Evolutionary conservation across 2,888 invertebrate species (phyloP).

Genomic region (Lasioglossum vierecki): DNA sequence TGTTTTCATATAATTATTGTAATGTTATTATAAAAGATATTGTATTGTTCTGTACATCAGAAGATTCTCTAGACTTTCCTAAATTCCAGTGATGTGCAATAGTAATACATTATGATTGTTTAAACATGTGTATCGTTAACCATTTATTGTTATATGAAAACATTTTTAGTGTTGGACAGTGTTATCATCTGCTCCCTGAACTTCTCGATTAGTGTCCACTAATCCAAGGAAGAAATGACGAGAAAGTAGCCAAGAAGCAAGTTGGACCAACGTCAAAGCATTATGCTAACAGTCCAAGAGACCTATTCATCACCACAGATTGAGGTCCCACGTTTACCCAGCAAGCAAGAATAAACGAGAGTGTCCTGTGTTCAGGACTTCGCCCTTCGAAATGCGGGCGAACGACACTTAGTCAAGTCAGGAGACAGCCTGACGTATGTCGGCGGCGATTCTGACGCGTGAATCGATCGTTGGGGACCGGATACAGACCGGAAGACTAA

Average conservation of each 20-base stretch:
- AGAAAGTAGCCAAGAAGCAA: neutral
- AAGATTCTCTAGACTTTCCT: no score
- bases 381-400: neutral
- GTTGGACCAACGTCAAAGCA: neutral
- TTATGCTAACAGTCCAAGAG: neutral
- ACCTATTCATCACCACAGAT: neutral
- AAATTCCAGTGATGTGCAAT: no score
- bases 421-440: conserved; percentile 7
- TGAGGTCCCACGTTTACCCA: neutral
- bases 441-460: conserved; percentile 20
- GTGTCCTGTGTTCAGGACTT: neutral
- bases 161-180: no score
- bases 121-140: no score
- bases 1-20: no score
- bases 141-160: no score
- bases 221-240: neutral
- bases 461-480: conserved; percentile 3
- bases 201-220: neutral
- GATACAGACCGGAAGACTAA: conserved; percentile 19
- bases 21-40: no score
- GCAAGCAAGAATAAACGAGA: neutral
- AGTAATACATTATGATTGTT: no score
- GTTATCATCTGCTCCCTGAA: neutral
- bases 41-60: no score
- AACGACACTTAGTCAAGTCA: neutral